Evolutionary conservation across 2,797 vertebrate species (phyloP).

Genomic region (Scolopax rusticola): DNA sequence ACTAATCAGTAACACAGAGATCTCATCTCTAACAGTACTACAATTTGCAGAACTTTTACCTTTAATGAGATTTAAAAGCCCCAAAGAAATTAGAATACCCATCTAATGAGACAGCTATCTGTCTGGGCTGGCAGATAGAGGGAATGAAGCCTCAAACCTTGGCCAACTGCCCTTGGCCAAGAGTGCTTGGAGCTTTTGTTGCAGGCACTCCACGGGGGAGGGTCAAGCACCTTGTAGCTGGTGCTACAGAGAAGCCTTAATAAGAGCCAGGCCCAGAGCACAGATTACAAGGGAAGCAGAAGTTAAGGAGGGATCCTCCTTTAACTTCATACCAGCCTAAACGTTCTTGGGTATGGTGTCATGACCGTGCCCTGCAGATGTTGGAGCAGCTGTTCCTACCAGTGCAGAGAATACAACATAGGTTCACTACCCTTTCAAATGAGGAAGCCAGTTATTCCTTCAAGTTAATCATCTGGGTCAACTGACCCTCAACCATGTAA

Average conservation of each 20-base stretch:
- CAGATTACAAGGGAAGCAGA: not conserved
- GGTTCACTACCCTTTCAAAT: not conserved
- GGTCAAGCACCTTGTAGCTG: not conserved
- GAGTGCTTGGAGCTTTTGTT: not conserved
- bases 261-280: not conserved
- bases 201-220: rapidly evolving
- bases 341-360: not conserved
- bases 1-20: slow-evolving; percentile 1
- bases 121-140: not conserved
- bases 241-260: not conserved
- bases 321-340: not conserved
- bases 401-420: not conserved
- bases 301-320: not conserved
- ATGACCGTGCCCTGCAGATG: rapidly evolving
- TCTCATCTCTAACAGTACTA: not conserved
- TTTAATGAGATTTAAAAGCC: not conserved
- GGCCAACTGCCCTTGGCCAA: rapidly evolving
- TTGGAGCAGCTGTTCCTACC: not conserved
- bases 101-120: not conserved
- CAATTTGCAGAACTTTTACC: not conserved
- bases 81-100: not conserved
- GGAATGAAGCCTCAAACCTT: not conserved
- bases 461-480: not conserved
- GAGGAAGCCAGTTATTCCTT: not conserved
- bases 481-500: rapidly evolving